Conservation (phyloP, 2,888 invertebrate species). For the Xylota sylvarum region DNA sequence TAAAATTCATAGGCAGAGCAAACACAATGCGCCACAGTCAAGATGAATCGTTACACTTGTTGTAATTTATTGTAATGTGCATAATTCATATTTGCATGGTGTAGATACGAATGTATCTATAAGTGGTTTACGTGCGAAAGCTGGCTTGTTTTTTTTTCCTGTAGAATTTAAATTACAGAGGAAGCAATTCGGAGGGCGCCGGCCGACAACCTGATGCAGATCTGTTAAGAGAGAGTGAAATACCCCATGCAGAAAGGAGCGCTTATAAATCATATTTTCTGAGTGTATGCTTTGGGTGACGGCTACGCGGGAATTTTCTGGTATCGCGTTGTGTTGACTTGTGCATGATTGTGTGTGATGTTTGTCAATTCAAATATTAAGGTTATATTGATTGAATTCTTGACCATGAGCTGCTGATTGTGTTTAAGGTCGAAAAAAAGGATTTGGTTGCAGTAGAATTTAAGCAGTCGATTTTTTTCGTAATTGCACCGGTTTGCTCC, state of each 20-base stretch:
- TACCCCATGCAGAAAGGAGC: slow-evolving; percentile 28
- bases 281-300: slow-evolving; percentile 19
- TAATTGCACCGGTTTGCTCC: too few species aligned
- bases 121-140: slow-evolving; percentile 35
- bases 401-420: background rate
- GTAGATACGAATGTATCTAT: slow-evolving; percentile 41
- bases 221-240: slow-evolving; percentile 40
- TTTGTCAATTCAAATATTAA: slow-evolving; percentile 42
- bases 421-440: too few species aligned
- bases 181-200: slow-evolving; percentile 54
- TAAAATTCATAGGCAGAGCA: slow-evolving; percentile 49
- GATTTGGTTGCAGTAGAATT: too few species aligned
- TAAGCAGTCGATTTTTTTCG: too few species aligned
- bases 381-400: slow-evolving; percentile 5
- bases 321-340: slow-evolving; percentile 36
- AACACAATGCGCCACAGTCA: slow-evolving; percentile 38
- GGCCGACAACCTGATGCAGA: slow-evolving; percentile 41
- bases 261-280: slow-evolving; percentile 67
- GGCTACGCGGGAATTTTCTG: slow-evolving; percentile 42
- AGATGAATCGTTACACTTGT: slow-evolving; percentile 72
- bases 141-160: slow-evolving; percentile 27
- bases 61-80: slow-evolving; percentile 70
- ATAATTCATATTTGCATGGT: slow-evolving; percentile 68
- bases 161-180: slow-evolving; percentile 42
- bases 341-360: slow-evolving; percentile 61